Evolutionary conservation across 2,888 invertebrate genomes (phyloP).

Genomic region (Eupithecia pulchellata): DNA sequence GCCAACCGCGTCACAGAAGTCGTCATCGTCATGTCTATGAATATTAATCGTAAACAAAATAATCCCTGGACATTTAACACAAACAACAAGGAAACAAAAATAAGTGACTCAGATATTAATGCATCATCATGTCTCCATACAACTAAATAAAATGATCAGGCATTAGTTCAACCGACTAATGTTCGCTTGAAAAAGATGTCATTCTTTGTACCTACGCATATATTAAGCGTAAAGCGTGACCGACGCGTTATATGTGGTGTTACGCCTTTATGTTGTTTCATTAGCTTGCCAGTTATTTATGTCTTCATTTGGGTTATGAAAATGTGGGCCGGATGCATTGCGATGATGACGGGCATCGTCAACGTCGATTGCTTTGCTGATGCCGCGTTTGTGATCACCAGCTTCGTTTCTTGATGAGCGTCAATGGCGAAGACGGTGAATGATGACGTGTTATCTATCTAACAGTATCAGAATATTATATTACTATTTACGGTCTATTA

Average conservation of each 20-base stretch:
- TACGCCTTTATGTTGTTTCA: constrained; percentile 70
- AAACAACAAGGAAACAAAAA: neutral
- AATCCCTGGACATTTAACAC: neutral
- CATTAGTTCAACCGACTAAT: constrained; percentile 55
- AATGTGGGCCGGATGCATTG: constrained; percentile 67
- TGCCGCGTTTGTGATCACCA: too few species aligned
- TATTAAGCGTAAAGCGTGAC: constrained; percentile 73
- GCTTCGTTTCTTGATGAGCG: too few species aligned
- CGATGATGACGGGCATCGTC: constrained; percentile 59
- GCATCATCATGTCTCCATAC: constrained; percentile 64
- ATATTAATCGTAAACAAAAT: neutral
- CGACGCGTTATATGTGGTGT: constrained; percentile 69
- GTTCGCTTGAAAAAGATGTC: constrained; percentile 58
- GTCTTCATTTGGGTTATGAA: constrained; percentile 78
- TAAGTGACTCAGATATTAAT: constrained; percentile 54
- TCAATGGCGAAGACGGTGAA: neutral
- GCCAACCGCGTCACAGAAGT: too few species aligned
- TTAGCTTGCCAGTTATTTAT: constrained; percentile 73
- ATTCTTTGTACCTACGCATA: constrained; percentile 61
- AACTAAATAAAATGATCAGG: constrained; percentile 41
- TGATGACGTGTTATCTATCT: too few species aligned
- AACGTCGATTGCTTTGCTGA: neutral
- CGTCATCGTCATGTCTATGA: neutral
- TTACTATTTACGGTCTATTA: too few species aligned
- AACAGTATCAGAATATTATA: too few species aligned